Evolutionary conservation across 2,797 vertebrate genomes (phyloP), one percentile per base, ranked within the genome.

Genomic region (Apodemus agrarius): DNA sequence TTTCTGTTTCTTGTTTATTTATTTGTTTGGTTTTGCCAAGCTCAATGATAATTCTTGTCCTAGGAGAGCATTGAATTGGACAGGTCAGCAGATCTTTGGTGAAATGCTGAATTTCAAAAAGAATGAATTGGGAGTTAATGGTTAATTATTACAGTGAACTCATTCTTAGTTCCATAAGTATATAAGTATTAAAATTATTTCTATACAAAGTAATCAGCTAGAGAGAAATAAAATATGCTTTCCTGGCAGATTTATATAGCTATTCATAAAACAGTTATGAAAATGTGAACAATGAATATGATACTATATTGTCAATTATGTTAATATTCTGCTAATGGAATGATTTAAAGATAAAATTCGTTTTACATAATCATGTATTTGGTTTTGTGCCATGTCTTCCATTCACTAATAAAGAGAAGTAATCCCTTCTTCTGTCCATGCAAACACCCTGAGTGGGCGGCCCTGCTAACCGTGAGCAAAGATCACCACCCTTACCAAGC

Each of bases 171-270:
- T 91, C 37, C 69, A 31, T 16, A 84, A 95, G 74, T 52, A 97
- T 21, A 22, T 87, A 94, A 92, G 80, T 93, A 94, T 93, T 92
- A 84, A 97, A 96, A 76, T 29, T 89, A 65, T 95, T 90, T 83
- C 82, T 92, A 93, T 29, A 67, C 29, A 65, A 91, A 91, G 29
- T 49, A 84, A 94, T 52, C 52, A 69, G 75, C 49, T 90, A 37
- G 19, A 83, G 31, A 93, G 46, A 91, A 84, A 80, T 52, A 80
- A 87, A 90, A 83, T 52, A 82, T 63, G 24, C 89, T 93, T 34
- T 87, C 40, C 75, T 97, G 88, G 59, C 46, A 84, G 26, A 82
- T 89, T 96, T 90, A 87, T 80, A 81, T 21, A 93, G 89, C 37
- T 52, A 69, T 88, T 82, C 90, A 87, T 75, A 89, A 92, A 95